phyloP scores from a whole-genome alignment of 2,888 invertebrate species.

The Trissoscelio sp. region DNA sequence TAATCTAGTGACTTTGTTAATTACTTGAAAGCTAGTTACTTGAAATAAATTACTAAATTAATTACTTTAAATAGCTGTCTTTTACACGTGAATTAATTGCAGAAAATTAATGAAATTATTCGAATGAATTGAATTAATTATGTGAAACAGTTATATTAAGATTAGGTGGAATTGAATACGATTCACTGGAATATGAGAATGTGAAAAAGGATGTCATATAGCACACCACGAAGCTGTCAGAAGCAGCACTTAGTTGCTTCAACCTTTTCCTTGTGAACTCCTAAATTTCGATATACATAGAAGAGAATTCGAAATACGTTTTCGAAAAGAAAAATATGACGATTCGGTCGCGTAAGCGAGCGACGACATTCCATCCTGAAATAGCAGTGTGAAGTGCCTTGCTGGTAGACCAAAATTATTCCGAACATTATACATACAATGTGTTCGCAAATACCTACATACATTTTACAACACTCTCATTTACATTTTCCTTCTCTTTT shows the following conservation, averaged over 20 bases:
- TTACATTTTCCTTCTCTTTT: constrained; percentile 15
- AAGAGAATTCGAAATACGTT: constrained; percentile 63
- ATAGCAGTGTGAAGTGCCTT: constrained; percentile 62
- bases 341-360: constrained; percentile 56
- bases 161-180: too few relatives aligned
- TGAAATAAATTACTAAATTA: too few relatives aligned
- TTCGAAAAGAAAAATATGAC: constrained; percentile 67
- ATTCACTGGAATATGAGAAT: too few relatives aligned
- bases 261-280: constrained; percentile 33
- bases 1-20: too few relatives aligned
- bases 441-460: constrained; percentile 50
- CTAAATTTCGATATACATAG: constrained; percentile 63
- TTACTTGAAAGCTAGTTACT: too few relatives aligned
- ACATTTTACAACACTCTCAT: constrained; percentile 45
- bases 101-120: too few relatives aligned
- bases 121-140: too few relatives aligned
- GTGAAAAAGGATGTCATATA: too few relatives aligned
- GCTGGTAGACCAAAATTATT: constrained; percentile 63
- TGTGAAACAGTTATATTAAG: too few relatives aligned
- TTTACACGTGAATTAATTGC: too few relatives aligned
- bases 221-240: too few relatives aligned
- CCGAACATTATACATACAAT: constrained; percentile 64
- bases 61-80: too few relatives aligned
- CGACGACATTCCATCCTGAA: constrained; percentile 64
- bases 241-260: constrained; percentile 14